phyloP scores from a whole-genome alignment of 2,888 invertebrate genomes.

The Colletes collaris region DNA sequence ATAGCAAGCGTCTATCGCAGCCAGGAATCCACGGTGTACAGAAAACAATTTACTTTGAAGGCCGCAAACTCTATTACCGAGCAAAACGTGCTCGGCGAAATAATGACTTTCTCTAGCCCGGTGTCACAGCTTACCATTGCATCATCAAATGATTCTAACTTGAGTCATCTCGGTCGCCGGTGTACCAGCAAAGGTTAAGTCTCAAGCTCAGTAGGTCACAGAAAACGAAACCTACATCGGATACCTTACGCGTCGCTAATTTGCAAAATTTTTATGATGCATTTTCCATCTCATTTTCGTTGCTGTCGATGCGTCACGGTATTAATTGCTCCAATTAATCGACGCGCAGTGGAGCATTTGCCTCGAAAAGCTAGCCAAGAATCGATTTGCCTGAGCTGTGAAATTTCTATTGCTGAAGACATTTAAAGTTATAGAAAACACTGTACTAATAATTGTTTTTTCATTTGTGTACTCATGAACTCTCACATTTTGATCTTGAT shows the following conservation, averaged over 20 bases:
- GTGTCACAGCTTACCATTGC: constrained; percentile 53
- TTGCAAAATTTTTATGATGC: constrained; percentile 27
- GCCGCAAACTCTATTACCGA: constrained; percentile 81
- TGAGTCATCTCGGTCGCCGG: constrained; percentile 67
- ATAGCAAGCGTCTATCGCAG: constrained; percentile 15
- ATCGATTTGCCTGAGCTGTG: too few species aligned
- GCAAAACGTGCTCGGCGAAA: constrained; percentile 78
- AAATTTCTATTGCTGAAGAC: too few species aligned
- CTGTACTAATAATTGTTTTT: too few species aligned
- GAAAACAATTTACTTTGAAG: constrained; percentile 83
- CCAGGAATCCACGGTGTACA: constrained; percentile 66
- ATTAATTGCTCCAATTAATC: not conserved
- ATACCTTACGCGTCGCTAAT: constrained; percentile 9
- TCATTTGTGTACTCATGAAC: too few species aligned
- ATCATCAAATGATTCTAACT: constrained; percentile 74
- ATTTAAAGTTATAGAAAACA: too few species aligned
- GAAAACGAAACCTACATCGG: constrained; percentile 48
- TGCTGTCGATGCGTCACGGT: too few species aligned
- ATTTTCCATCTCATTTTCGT: not conserved
- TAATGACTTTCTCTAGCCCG: constrained; percentile 81
- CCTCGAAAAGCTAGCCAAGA: too few species aligned
- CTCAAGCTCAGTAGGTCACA: constrained; percentile 82
- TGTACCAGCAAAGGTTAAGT: constrained; percentile 80
- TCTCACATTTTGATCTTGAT: too few species aligned
- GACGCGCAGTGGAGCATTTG: too few species aligned